Evolutionary conservation across 2,888 invertebrate species (phyloP).

Genomic region (Melinaea menophilus): DNA sequence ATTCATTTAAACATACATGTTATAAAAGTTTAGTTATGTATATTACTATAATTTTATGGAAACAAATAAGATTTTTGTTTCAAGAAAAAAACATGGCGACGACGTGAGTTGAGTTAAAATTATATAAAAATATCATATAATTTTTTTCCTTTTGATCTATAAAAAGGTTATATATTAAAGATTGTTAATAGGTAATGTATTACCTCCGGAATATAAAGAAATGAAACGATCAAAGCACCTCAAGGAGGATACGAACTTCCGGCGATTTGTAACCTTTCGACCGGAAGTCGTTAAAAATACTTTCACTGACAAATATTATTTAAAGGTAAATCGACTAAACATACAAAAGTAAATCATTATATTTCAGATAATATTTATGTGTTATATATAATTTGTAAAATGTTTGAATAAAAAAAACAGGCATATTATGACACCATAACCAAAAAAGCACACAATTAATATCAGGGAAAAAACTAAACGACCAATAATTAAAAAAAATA

Average conservation of each 20-base stretch:
- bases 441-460: too few species aligned
- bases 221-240: not conserved
- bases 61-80: too few species aligned
- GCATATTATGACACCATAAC: too few species aligned
- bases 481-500: too few species aligned
- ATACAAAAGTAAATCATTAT: not conserved
- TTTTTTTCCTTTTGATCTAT: not conserved
- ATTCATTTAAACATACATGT: too few species aligned
- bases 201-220: not conserved
- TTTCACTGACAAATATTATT: not conserved
- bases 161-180: not conserved
- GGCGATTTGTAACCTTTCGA: conserved; percentile 5
- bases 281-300: conserved; percentile 2
- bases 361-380: not conserved
- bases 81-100: too few species aligned
- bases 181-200: conserved; percentile 1
- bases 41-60: too few species aligned
- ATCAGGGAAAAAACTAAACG: too few species aligned
- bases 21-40: too few species aligned
- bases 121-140: not conserved
- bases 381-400: not conserved
- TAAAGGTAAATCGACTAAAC: not conserved
- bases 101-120: too few species aligned
- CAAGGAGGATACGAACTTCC: conserved; percentile 2
- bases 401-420: too few species aligned